Evolutionary conservation across 92 coral and sea anemone species (phyloP).

Genomic region (Muricea muricata): DNA sequence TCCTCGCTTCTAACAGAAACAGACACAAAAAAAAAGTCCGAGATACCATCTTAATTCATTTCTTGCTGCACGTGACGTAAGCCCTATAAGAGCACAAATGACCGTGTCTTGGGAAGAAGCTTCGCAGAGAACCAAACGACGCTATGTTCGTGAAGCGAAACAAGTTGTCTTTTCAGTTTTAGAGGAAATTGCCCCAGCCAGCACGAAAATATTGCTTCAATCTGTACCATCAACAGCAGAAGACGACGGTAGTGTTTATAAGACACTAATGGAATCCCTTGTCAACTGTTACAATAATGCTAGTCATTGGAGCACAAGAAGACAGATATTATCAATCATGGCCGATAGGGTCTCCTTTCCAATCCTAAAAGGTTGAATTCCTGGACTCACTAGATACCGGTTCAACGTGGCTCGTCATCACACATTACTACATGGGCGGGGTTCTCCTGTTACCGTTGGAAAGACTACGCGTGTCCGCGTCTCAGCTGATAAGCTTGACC

Average conservation of each 20-base stretch:
- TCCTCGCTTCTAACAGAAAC: no score
- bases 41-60: conserved; percentile 44
- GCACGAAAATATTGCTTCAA: conserved; percentile 33
- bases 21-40: background rate
- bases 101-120: conserved; percentile 55
- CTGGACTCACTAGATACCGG: background rate
- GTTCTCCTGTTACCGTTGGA: conserved; percentile 16
- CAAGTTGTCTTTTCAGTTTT: background rate
- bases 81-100: conserved; percentile 53
- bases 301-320: background rate
- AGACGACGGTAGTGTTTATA: conserved; percentile 12
- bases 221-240: conserved; percentile 34
- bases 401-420: conserved; percentile 8
- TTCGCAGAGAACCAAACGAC: conserved; percentile 53
- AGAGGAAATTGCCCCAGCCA: conserved; percentile 9
- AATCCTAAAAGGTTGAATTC: conserved; percentile 33
- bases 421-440: background rate
- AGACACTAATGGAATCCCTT: conserved; percentile 31
- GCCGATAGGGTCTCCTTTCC: conserved; percentile 59
- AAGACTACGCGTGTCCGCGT: conserved; percentile 22
- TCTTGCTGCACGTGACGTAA: conserved; percentile 56
- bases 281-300: conserved; percentile 55
- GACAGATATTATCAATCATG: conserved; percentile 13
- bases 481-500: conserved; percentile 34
- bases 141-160: conserved; percentile 49